phyloP scores from a whole-genome alignment of 2,888 invertebrate genomes.

The Tanytarsus gracilentus region DNA sequence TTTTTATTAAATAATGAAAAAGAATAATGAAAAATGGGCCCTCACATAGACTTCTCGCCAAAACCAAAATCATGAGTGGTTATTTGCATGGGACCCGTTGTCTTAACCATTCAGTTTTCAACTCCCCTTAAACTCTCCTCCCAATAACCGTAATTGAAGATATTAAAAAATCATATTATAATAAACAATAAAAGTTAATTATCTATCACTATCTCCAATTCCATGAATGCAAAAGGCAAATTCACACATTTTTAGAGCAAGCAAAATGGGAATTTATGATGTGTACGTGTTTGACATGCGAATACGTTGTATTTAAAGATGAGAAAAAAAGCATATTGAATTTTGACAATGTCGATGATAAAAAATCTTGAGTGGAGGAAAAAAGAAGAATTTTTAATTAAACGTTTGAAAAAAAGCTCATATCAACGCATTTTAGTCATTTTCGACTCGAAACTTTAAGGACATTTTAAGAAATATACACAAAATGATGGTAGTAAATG shows the following conservation, averaged over 20 bases:
- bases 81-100: slow-evolving; percentile 40
- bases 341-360: too few relatives aligned
- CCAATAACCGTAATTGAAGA: neutral
- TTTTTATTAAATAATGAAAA: slow-evolving; percentile 66
- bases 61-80: slow-evolving; percentile 50
- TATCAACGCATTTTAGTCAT: too few relatives aligned
- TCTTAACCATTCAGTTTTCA: slow-evolving; percentile 30
- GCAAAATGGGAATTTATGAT: too few relatives aligned
- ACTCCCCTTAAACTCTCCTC: neutral
- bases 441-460: neutral
- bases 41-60: slow-evolving; percentile 76
- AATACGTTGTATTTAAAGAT: too few relatives aligned
- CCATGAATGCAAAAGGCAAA: neutral
- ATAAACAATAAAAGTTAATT: too few relatives aligned
- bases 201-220: neutral
- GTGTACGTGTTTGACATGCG: too few relatives aligned
- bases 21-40: slow-evolving; percentile 65
- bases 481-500: slow-evolving; percentile 12
- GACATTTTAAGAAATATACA: neutral
- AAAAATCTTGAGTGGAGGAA: too few relatives aligned
- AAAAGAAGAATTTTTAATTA: too few relatives aligned
- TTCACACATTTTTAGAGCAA: too few relatives aligned
- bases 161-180: neutral
- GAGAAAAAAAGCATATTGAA: too few relatives aligned
- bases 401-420: too few relatives aligned